Percentiles rank a stretch among this genome's conserved stretches.
Conservation (phyloP, 2,888 invertebrate genomes). For the Bruchidius siliquastri region DNA sequence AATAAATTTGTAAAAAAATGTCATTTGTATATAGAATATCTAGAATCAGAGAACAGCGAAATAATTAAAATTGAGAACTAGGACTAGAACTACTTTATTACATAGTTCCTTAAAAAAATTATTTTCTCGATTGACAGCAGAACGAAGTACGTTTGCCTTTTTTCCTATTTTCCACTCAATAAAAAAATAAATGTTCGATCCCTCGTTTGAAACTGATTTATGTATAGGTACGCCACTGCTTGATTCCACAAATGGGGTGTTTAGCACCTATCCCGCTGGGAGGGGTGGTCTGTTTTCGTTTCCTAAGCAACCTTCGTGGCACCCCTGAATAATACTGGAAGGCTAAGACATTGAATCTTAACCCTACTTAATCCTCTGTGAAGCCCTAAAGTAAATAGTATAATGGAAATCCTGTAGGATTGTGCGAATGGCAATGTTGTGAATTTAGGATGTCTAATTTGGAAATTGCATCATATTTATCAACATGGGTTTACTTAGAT, state of each 20-base stretch:
- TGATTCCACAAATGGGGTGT: constrained; percentile 17
- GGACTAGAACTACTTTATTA: too few relatives aligned
- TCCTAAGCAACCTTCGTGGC: constrained; percentile 33
- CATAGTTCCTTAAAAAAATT: too few relatives aligned
- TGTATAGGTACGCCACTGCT: background rate
- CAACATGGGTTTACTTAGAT: too few relatives aligned
- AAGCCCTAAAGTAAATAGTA: constrained; percentile 4
- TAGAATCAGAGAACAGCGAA: too few relatives aligned
- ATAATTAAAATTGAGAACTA: too few relatives aligned
- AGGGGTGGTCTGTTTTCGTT: constrained; percentile 42
- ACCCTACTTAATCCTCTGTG: constrained; percentile 22
- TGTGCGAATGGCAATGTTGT: background rate
- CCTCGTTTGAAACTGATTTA: too few relatives aligned
- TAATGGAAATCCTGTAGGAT: background rate
- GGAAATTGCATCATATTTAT: background rate
- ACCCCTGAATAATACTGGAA: constrained; percentile 29
- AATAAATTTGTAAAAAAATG: too few relatives aligned
- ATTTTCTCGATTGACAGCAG: too few relatives aligned
- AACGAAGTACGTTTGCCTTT: too few relatives aligned
- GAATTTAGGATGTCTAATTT: background rate
- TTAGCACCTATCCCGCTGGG: constrained; percentile 34
- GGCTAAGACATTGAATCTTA: constrained; percentile 21
- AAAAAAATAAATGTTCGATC: too few relatives aligned
- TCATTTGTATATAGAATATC: too few relatives aligned
- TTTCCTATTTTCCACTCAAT: too few relatives aligned